A percentile compares a stretch with the other conserved stretches of the same genome.
Evolutionary conservation across 2,113 vertebrate species (phyloP).

Genomic region (Recurvirostra avosetta): DNA sequence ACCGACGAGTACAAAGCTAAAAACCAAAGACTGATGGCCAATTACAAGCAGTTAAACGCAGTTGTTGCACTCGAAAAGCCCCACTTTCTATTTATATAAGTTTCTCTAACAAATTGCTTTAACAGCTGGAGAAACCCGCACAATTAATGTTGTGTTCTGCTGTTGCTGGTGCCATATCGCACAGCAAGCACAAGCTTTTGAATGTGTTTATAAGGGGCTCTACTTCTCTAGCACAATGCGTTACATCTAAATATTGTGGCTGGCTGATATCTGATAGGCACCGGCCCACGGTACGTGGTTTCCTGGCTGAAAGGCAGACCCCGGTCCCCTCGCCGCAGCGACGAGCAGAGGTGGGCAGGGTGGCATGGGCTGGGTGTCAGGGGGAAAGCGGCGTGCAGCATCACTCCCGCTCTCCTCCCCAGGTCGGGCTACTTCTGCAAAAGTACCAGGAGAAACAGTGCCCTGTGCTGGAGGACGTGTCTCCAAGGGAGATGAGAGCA

Average conservation of each 20-base stretch:
- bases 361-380: neutral
- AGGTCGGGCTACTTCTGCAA: accelerated
- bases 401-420: neutral
- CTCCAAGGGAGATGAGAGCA: accelerated
- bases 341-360: too few relatives aligned
- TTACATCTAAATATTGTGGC: neutral
- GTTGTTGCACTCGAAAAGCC: neutral
- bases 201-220: neutral
- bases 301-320: neutral
- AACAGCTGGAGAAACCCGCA: neutral
- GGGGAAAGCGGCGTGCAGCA: accelerated
- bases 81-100: neutral
- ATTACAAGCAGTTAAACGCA: neutral
- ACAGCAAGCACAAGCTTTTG: neutral
- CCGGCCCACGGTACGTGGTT: accelerated
- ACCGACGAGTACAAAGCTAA: neutral
- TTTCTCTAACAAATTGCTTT: neutral
- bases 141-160: neutral
- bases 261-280: neutral
- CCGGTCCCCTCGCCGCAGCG: accelerated
- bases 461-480: too few relatives aligned
- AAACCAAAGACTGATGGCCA: neutral
- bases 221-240: neutral
- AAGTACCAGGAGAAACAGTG: neutral
- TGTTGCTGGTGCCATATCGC: neutral